Evolutionary conservation across 2,888 invertebrate genomes (phyloP).

Genomic region (Scrobipalpa costella): DNA sequence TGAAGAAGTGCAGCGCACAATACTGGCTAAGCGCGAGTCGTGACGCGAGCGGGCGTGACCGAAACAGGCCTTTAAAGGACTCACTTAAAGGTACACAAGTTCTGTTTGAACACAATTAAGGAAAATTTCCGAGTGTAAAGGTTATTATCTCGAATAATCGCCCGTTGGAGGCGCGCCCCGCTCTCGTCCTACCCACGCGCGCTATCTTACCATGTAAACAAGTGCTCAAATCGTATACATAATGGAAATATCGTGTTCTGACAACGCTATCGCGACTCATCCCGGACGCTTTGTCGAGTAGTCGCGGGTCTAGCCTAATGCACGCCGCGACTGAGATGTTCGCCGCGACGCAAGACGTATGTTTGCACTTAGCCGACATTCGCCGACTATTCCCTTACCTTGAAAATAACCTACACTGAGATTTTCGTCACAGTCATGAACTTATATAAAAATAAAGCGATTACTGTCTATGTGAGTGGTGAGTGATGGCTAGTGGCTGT

Average conservation of each 20-base stretch:
- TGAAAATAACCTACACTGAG: conserved; percentile 16
- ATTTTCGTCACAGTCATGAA: conserved; percentile 35
- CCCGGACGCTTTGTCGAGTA: conserved; percentile 80
- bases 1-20: conserved; percentile 42
- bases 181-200: conserved; percentile 61
- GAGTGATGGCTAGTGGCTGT: conserved; percentile 52
- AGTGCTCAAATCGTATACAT: conserved; percentile 81
- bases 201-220: conserved; percentile 79
- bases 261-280: conserved; percentile 79
- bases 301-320: conserved; percentile 63
- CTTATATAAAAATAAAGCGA: conserved; percentile 55
- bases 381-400: conserved; percentile 14
- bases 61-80: background rate
- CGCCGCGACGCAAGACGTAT: conserved; percentile 53
- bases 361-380: conserved; percentile 57
- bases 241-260: conserved; percentile 81
- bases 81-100: conserved; percentile 3
- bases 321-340: conserved; percentile 58
- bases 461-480: conserved; percentile 38
- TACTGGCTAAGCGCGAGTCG: conserved; percentile 57
- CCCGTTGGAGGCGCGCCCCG: conserved; percentile 24
- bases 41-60: conserved; percentile 37
- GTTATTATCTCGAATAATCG: conserved; percentile 24
- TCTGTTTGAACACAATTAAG: conserved; percentile 14
- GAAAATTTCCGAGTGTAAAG: conserved; percentile 11